These are phyloP conservation scores for Aphaenogaster ashmeadi DNA, from an alignment of 1,140 invertebrate species.

Conservation along the genomic window DNA sequence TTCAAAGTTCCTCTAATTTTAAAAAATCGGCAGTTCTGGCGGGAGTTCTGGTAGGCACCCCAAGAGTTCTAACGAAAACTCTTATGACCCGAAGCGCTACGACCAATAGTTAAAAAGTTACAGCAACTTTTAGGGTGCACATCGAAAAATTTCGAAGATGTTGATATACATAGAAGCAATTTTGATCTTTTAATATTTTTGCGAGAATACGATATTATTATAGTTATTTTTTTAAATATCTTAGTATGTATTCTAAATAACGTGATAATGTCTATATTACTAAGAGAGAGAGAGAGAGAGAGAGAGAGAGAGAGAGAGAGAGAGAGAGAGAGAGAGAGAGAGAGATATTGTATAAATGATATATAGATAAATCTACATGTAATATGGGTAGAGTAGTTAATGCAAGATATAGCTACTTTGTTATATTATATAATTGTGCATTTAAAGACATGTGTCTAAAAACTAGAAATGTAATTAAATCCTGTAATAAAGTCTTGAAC, in stretches of 20 bases:
- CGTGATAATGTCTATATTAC: not conserved
- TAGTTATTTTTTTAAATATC: not conserved
- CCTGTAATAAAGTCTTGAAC: not conserved
- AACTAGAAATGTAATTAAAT: slow-evolving; percentile 6
- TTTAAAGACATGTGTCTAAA: not conserved
- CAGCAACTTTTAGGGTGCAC: no score
- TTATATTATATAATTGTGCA: not conserved
- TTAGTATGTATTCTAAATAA: not conserved
- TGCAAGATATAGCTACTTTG: not conserved
- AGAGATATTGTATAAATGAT: no score
- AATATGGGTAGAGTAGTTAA: not conserved
- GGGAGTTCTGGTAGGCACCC: no score
- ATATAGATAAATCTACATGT: not conserved
- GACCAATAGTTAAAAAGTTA: no score
- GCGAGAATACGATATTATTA: not conserved
- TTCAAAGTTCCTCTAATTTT: no score
- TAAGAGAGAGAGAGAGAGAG: no score
- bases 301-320: no score
- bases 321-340: no score
- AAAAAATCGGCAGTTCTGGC: no score
- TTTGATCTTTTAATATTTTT: not conserved
- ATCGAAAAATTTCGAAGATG: no score
- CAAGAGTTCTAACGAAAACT: no score
- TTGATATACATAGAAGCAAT: not conserved
- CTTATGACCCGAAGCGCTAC: no score